A percentile compares a stretch with the other conserved stretches of the same genome.
phyloP scores from a whole-genome alignment of 2,888 invertebrate genomes.

The Tenthredo amoena region DNA sequence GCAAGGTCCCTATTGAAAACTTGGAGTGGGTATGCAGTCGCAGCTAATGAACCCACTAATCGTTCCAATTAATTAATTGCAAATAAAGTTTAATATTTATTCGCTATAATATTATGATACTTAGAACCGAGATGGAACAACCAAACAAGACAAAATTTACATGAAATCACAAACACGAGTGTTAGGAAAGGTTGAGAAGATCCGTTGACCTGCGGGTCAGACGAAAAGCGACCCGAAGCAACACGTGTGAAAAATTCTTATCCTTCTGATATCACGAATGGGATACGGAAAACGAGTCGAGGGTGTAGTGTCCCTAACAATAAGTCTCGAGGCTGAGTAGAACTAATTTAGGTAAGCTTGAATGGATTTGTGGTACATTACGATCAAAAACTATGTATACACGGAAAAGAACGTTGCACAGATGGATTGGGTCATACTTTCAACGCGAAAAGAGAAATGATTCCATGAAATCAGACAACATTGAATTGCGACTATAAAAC shows the following conservation, averaged over 20 bases:
- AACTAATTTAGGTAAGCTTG: background rate
- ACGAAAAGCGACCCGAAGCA: background rate
- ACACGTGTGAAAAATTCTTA: slow-evolving; percentile 3
- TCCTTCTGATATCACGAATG: background rate
- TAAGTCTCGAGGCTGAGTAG: background rate
- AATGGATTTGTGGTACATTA: background rate
- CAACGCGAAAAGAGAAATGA: background rate
- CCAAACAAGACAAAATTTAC: background rate
- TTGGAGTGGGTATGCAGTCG: slow-evolving; percentile 14
- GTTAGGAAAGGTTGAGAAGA: background rate
- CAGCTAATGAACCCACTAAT: background rate
- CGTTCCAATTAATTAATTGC: slow-evolving; percentile 19
- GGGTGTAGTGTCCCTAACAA: background rate
- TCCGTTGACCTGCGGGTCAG: background rate
- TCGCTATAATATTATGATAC: background rate
- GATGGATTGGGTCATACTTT: background rate
- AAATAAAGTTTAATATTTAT: background rate
- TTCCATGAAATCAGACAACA: background rate
- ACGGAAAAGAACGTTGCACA: background rate
- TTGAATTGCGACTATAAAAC: background rate
- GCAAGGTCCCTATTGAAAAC: background rate
- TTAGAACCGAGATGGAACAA: background rate
- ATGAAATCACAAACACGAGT: background rate
- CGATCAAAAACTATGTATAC: background rate
- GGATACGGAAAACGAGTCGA: background rate